Evolutionary conservation across 2,113 vertebrate genomes (phyloP), one percentile per base, ranked within the genome.

Genomic region (Ciconia boyciana): DNA sequence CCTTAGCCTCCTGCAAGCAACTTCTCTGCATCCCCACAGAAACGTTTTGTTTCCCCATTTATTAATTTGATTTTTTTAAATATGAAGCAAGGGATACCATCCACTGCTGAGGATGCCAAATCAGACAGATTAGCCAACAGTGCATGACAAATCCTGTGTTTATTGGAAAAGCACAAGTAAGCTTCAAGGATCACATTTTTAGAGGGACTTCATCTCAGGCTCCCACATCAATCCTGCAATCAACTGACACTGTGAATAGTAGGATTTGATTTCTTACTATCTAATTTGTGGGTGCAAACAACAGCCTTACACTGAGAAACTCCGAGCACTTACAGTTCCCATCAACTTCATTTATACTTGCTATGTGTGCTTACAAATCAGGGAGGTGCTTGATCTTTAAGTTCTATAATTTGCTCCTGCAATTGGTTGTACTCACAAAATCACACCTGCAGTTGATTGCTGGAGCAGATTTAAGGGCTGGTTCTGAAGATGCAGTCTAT

Each of bases 401-500:
- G 65, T 83, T 94, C 92, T 71, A 57, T 97, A 96, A 97, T 97
- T 97, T 97, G 92, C 93, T 90, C 64, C 52, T 74, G 72, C 92
- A 96, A 94, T 94, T 68, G 89, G 87, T 71, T 94, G 94, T 92
- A n/a, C 80, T 93, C 70, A 87, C 28, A 66, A 94, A 97, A 97
- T 97, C 96, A 92, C 96, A 93, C 93, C 92, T 90, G 90, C 3
- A 5, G 92, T 48, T 96, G 97, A 97, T 97, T 95, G 94, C 94
- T 31, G 46, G 64, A 92, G 64, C 49, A 80, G 80, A 89, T 91
- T 92, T 93, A 76, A 95, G 92, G 96, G 61, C 78, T 95, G 91
- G 62, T 46, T 93, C 74, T 84, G 76, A 77, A 80, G 92, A 87
- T 69, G 68, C 25, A 80, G 88, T 2, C 85, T 85, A 2, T 79